Evolutionary conservation across 2,797 vertebrate species (phyloP).

Genomic region (Acomys russatus): DNA sequence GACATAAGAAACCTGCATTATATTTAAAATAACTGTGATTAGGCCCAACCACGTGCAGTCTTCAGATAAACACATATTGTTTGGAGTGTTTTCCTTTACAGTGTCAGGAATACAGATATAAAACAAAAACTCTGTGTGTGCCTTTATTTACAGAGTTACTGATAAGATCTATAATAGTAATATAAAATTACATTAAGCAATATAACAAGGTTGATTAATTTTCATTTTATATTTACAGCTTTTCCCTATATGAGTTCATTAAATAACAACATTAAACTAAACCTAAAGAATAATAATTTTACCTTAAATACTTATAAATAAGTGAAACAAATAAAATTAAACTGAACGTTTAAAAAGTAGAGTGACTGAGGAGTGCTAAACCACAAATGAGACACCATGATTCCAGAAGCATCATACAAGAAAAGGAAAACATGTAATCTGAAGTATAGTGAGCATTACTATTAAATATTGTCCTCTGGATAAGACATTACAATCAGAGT

Average conservation of each 20-base stretch:
- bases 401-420: neutral
- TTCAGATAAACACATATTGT: constrained; percentile 35
- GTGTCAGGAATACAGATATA: constrained; percentile 74
- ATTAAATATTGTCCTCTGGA: neutral
- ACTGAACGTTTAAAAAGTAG: constrained; percentile 89
- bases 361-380: neutral
- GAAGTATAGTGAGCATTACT: neutral
- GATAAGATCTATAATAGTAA: constrained; percentile 77
- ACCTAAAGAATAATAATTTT: constrained; percentile 78
- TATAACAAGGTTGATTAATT: constrained; percentile 68
- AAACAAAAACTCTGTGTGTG: constrained; percentile 75
- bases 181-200: constrained; percentile 76
- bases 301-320: constrained; percentile 83
- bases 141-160: constrained; percentile 84
- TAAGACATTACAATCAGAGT: neutral
- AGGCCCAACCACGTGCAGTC: neutral
- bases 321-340: constrained; percentile 88
- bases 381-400: neutral
- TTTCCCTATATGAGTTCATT: neutral
- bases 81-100: constrained; percentile 68
- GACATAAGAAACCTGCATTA: constrained; percentile 24
- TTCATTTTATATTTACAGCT: constrained; percentile 64
- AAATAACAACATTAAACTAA: constrained; percentile 61
- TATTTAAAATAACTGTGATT: constrained; percentile 39
- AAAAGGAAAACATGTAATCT: neutral